Conservation (phyloP, 2,888 invertebrate genomes). For the Beris chalybata region DNA sequence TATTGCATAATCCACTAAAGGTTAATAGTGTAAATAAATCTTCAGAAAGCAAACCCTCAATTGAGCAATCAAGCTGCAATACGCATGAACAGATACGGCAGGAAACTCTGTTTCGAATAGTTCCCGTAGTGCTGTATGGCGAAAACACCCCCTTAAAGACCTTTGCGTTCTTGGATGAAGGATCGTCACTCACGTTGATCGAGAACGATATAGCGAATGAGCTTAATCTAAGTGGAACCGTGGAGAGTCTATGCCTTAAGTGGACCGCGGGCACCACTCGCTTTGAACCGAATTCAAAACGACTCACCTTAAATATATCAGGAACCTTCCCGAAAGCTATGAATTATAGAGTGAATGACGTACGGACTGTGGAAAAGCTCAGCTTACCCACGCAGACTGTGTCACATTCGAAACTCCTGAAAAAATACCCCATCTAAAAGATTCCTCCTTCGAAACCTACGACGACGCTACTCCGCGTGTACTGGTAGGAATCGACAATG, state of each 20-base stretch:
- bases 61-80: not conserved
- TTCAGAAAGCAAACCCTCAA: not conserved
- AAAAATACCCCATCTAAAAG: no score
- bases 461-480: no score
- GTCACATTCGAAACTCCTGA: no score
- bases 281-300: constrained; percentile 34
- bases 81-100: not conserved
- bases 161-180: constrained; percentile 1
- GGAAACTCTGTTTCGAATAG: constrained; percentile 6
- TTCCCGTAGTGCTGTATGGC: not conserved
- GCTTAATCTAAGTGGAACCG: not conserved
- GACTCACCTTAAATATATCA: constrained; percentile 31
- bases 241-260: constrained; percentile 27
- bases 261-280: constrained; percentile 37
- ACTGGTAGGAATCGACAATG: no score
- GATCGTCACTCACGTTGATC: constrained; percentile 36
- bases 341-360: not conserved
- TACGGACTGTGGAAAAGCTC: not conserved
- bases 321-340: constrained; percentile 11
- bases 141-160: no score
- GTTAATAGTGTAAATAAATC: not conserved
- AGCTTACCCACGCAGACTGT: constrained; percentile 8
- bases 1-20: not conserved
- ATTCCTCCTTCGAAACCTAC: no score
- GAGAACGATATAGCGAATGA: constrained; percentile 15